Evolutionary conservation across 2,797 vertebrate genomes (phyloP).

Genomic region (Molossus alvarezi): DNA sequence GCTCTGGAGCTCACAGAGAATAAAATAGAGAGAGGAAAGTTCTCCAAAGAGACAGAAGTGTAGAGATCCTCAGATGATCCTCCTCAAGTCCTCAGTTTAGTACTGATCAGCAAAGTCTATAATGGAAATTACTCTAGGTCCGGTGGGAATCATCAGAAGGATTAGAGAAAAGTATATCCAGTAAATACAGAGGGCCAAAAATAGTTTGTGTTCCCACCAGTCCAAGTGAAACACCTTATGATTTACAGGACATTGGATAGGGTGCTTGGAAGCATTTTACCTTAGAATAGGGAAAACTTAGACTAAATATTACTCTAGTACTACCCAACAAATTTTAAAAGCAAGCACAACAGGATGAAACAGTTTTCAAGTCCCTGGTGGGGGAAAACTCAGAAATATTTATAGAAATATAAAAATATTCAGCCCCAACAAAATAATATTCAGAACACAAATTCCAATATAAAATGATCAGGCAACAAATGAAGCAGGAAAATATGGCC

Average conservation of each 20-base stretch:
- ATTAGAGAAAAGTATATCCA: not conserved
- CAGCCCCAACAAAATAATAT: not conserved
- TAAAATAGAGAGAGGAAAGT: not conserved
- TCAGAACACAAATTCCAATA: not conserved
- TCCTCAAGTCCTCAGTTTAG: not conserved
- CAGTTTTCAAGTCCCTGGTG: not conserved
- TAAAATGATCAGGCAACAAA: not conserved
- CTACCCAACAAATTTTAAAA: not conserved
- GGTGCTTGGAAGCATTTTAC: not conserved
- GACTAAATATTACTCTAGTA: not conserved
- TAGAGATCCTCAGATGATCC: not conserved
- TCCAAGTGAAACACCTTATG: not conserved
- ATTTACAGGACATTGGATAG: not conserved
- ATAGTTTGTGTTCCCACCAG: not conserved
- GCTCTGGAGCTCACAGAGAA: not conserved
- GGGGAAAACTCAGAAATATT: not conserved
- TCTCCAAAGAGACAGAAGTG: not conserved
- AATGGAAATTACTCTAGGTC: not conserved
- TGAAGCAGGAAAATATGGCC: too few species aligned
- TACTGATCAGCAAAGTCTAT: not conserved
- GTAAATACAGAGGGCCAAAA: not conserved
- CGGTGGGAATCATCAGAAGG: not conserved
- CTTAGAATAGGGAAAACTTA: not conserved
- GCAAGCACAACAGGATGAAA: not conserved
- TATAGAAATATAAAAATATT: not conserved